Base-by-base conservation (phyloP, 2,797 vertebrate genomes). In the Microctenopoma lineatum region DNA sequence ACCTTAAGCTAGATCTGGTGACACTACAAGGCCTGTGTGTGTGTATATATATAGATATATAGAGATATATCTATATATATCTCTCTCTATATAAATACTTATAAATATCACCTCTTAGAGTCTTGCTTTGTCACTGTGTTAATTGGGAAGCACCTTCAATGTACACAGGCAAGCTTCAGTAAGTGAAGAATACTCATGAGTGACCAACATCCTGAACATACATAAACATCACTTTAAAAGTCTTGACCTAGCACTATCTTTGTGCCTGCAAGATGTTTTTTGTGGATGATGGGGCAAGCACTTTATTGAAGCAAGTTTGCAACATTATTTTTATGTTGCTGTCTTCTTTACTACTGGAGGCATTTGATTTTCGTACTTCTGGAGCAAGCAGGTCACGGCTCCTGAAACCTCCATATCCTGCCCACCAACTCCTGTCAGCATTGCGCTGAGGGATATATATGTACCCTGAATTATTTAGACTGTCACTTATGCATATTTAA, bases 381-480 rank as follows among this genome's bases (percentile, higher is more conserved):
- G 39, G 67, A 83, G 63, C 63, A 72, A 57, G 54, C 38, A 74
- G 81, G 73, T 62, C 65, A 38, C 46, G 59, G 54, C 70, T 76
- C 71, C 69, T 79, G 75, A 48, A 59, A 80, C 78, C 85, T 80
- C 59, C 73, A 61, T 72, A 76, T 81, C 82, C 79, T 82, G 67
- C 73, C 81, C 80, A 81, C 77, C 83, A 72, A 81, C 82, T 80
- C 68, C 73, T 86, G 81, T 91, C 88, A 81, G 86, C 85, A 83
- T 83, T 70, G 81, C 77, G 83, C 84, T 84, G 73, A 85, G 80
- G 85, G 84, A 92, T 92, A 91, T 92, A 93, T 91, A 90, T 93
- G 89, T 93, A 83, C 69, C 53, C 80, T 95, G 87, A 94, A 94
- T 95, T 89, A 94, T 95, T 94, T 81, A 94, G 73, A 74, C 80